Evolutionary conservation across 2,888 invertebrate genomes (phyloP), one percentile per base, ranked within the genome.

Genomic region (Amorpha juglandis): DNA sequence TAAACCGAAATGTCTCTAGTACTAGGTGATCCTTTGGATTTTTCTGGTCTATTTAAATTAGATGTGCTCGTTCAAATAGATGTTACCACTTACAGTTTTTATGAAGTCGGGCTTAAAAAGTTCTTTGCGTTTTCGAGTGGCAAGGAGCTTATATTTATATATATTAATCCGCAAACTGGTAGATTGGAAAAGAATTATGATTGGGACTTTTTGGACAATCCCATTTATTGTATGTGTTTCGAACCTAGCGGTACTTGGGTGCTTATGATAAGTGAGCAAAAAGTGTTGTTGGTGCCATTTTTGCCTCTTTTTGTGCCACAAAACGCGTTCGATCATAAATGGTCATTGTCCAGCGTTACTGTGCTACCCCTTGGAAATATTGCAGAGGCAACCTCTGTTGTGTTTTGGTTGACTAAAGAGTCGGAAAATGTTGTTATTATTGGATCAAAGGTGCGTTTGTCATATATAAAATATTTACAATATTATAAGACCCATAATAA

Each of bases 181-280:
- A 83, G 90, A 63, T 86, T 82, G 73, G 89, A 90, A 68, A 88
- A 83, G 70, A 87, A 83, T 72, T 90, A 88, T 72, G 90, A 92
- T 71, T 94, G 94, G 94, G 92, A 93, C 79, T 92, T 91, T 70
- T 68, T 88, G 35, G 91, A 92, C 71, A 92, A 92, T 84, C 91
- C 89, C 48, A 94, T 96, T 67, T 94, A 95, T 81, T 95, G 95
- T 80, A 92, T 97, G 84, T 97, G 97, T 84, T 98, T 98, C 87
- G 97, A 98, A 89, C 96, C 97, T 0, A 95, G 96, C 68, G 97
- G 97, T 65, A 95, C 96, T 52, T 97, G 97, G 97, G 90, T 97
- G 35, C 88, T 97, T 33, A 93, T 95, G 71, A 89, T 95, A 68
- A 94, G 95, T 87, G 94, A 94, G 81, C 89, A 89, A 70, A 92